These are phyloP conservation scores for Amorpha juglandis DNA, from an alignment of 2,888 invertebrate species.

Conservation along the genomic window DNA sequence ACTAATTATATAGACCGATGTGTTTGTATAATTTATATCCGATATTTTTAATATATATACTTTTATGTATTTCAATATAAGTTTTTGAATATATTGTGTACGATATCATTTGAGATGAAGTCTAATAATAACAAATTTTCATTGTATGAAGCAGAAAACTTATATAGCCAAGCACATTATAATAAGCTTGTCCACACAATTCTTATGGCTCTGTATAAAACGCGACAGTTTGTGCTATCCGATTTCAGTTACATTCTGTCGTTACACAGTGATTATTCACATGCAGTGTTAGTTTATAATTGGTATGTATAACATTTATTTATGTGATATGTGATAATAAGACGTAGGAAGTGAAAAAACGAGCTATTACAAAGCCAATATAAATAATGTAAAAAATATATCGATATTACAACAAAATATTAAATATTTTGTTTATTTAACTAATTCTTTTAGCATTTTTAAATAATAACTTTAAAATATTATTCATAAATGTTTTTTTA, in stretches of 20 bases:
- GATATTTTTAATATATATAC: too few relatives aligned
- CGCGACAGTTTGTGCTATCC: conserved; percentile 20
- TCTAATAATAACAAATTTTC: not conserved
- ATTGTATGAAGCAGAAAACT: not conserved
- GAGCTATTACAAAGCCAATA: too few relatives aligned
- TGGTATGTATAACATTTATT: conserved; percentile 8
- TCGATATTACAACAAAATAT: too few relatives aligned
- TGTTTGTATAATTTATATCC: too few relatives aligned
- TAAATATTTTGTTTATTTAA: too few relatives aligned
- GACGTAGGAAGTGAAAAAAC: not conserved
- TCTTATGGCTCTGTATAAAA: conserved; percentile 11
- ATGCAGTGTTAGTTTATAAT: conserved; percentile 15
- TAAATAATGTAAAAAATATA: not conserved
- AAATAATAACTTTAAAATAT: too few relatives aligned
- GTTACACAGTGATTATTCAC: conserved; percentile 20
- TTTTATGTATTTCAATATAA: too few relatives aligned
- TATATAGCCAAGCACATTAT: not conserved
- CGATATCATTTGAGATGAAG: too few relatives aligned
- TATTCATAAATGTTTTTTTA: too few relatives aligned
- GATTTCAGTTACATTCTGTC: conserved; percentile 24
- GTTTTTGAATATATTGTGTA: too few relatives aligned
- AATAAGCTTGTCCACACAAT: not conserved
- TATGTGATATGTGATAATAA: not conserved
- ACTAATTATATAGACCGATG: too few relatives aligned
- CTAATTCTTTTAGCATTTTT: too few relatives aligned